Conservation (phyloP, 2,888 invertebrate species). For the Anarsia innoxiella region DNA sequence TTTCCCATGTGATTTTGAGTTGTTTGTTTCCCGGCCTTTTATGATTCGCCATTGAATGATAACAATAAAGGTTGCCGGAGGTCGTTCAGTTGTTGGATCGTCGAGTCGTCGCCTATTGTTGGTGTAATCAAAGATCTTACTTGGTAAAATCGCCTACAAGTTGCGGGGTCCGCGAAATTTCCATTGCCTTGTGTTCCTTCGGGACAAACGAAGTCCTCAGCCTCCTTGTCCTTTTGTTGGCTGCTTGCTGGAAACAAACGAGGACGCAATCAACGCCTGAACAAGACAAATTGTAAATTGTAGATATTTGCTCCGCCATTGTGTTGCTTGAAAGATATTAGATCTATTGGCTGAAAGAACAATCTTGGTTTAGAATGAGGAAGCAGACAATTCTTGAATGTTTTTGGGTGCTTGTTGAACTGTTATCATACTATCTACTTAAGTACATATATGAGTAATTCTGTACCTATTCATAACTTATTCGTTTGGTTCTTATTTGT, state of each 20-base stretch:
- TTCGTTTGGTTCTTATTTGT: no score
- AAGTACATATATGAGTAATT: no score
- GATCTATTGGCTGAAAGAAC: no score
- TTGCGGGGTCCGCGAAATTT: constrained; percentile 91
- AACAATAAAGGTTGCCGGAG: constrained; percentile 2
- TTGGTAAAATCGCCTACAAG: constrained; percentile 92
- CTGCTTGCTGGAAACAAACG: constrained; percentile 47
- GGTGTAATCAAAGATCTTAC: constrained; percentile 59
- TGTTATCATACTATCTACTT: no score
- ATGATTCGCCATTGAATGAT: background rate
- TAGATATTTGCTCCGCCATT: no score
- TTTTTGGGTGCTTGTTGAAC: no score
- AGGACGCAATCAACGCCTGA: background rate
- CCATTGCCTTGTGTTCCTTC: constrained; percentile 85
- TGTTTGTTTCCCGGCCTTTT: constrained; percentile 2
- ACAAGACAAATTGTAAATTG: background rate
- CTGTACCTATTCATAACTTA: no score
- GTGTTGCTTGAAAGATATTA: no score
- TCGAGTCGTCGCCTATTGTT: background rate
- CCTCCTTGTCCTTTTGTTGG: constrained; percentile 72
- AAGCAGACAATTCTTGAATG: no score
- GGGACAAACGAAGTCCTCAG: constrained; percentile 85
- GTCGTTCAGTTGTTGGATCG: no score
- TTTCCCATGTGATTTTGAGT: constrained; percentile 7
- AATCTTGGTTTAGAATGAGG: no score